These are phyloP conservation scores for Leuciscus waleckii DNA, from an alignment of 2,797 vertebrate genomes.

Conservation along the genomic window DNA sequence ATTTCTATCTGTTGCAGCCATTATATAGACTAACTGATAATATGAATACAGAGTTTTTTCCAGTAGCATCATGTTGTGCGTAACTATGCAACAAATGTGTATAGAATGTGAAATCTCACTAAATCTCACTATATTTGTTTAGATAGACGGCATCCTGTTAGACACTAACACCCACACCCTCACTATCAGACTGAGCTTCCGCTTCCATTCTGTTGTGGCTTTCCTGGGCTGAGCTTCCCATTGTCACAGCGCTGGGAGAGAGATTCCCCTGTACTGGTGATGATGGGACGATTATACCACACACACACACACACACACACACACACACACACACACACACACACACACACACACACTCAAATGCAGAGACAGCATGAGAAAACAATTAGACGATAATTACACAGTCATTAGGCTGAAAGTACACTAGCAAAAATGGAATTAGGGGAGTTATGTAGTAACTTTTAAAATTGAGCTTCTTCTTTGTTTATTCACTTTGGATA, in stretches of 20 bases:
- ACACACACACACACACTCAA: not conserved
- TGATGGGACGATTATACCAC: not conserved
- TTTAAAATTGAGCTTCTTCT: not conserved
- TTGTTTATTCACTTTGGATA: not conserved
- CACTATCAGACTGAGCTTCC: conserved; percentile 13
- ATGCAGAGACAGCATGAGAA: not conserved
- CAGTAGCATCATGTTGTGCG: not conserved
- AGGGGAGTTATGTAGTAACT: not conserved
- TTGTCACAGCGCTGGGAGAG: conserved; percentile 42
- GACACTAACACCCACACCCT: conserved; percentile 64
- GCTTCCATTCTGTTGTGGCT: conserved; percentile 20
- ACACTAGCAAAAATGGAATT: not conserved
- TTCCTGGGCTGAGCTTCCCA: conserved; percentile 41
- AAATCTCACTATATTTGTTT: conserved; percentile 6
- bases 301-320: not conserved
- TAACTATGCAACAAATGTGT: not conserved
- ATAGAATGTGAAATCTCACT: not conserved
- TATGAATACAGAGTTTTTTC: not conserved
- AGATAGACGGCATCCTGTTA: conserved; percentile 35
- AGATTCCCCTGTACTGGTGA: conserved; percentile 36
- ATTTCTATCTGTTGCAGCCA: not conserved
- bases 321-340: not conserved
- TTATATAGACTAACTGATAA: not conserved
- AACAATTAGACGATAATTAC: not conserved
- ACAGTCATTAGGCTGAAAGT: not conserved